A percentile compares a stretch with the other conserved stretches of the same genome.
Conservation (phyloP, 1,140 invertebrate species). For the Anastatus disparis region DNA sequence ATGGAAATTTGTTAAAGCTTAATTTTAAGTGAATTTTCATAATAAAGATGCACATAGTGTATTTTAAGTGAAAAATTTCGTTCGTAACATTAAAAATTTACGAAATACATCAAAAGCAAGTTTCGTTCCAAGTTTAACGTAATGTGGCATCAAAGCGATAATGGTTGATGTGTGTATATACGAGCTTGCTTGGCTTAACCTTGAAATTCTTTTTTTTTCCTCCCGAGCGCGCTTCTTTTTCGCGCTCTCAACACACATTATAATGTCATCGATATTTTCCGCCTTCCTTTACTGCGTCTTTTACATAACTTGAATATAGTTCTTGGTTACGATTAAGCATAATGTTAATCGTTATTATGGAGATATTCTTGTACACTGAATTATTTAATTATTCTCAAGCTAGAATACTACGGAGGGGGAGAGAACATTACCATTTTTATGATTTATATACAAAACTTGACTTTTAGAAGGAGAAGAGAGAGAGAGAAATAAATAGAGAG, state of each 20-base stretch:
- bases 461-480: background rate
- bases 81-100: too few relatives aligned
- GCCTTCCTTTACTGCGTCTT: background rate
- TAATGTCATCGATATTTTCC: slow-evolving; percentile 32
- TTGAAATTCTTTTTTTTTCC: slow-evolving; percentile 12
- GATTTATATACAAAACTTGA: slow-evolving; percentile 13
- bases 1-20: too few relatives aligned
- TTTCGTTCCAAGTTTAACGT: slow-evolving; percentile 3
- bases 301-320: slow-evolving; percentile 14
- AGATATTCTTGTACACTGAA: background rate
- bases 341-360: too few relatives aligned
- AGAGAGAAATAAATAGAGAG: background rate
- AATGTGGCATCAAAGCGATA: background rate
- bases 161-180: too few relatives aligned
- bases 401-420: too few relatives aligned
- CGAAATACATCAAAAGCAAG: too few relatives aligned
- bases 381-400: slow-evolving; percentile 31
- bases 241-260: background rate
- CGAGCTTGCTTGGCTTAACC: too few relatives aligned
- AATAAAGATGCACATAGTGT: too few relatives aligned
- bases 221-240: background rate
- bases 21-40: too few relatives aligned
- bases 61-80: too few relatives aligned
- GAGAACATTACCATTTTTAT: slow-evolving; percentile 12
- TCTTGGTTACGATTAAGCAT: background rate